Evolutionary conservation across 1,140 invertebrate genomes (phyloP), one percentile per base, ranked within the genome.

Genomic region (Ceratosolen solmsi): DNA sequence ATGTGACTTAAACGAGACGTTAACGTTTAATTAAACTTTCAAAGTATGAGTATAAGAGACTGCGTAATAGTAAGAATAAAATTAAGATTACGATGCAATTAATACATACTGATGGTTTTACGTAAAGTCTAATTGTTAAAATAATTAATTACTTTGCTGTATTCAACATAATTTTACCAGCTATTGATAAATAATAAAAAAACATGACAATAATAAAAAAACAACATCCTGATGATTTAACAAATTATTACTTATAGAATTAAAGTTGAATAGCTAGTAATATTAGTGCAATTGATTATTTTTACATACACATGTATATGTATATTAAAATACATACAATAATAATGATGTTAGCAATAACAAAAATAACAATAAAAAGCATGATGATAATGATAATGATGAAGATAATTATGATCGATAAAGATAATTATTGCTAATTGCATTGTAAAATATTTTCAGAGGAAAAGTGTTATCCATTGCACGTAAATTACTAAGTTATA

Each of bases 21-120:
- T 73, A 73, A 60, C 51, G 73, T 30, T 65, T 77, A 77, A 65
- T 77, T 41, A 77, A 68, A 77, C 17, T 77, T 22, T 41, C 49
- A 9, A 9, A 56, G 51, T 17, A 20, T 38, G 41, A n/a, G 13
- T 8, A 49, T 51, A 25, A 49, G 74, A 41, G 58, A 58, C 20
- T 58, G 51, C 58, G n/a, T 63, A 60, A 77, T 49, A 8, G 22
- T 20, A 27, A 2, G 33, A 60, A 25, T 22, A 38, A 68, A 60
- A 77, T 77, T 51, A n/a, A 46, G 60, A 77, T 68, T 51, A 20
- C 49, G 75, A 65, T 77, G 75, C 60, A 22, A 51, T 49, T 38
- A 41, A 17, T 68, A 38, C 36, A 1, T 38, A 38, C 0, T 9
- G 7, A 68, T 68, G 33, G 15, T 36, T 63, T 38, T n/a, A n/a